These are phyloP conservation scores for Malachius bipustulatus DNA, from an alignment of 2,888 invertebrate species.

Conservation along the genomic window DNA sequence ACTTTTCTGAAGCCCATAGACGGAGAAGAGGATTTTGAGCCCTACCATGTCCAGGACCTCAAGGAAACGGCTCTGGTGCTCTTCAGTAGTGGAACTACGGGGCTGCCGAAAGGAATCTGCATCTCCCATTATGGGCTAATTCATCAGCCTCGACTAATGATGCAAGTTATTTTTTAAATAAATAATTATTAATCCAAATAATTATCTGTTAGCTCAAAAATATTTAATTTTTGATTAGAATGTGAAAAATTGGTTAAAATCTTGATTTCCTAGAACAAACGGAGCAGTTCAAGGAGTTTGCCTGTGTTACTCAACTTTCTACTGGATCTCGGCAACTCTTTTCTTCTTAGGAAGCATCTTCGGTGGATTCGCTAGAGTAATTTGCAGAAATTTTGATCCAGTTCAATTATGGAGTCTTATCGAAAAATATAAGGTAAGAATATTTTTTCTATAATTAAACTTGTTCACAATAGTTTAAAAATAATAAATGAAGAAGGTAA, in stretches of 20 bases:
- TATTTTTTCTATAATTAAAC: too few relatives aligned
- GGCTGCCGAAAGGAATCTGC: constrained; percentile 1
- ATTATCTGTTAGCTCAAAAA: too few relatives aligned
- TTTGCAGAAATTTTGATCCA: constrained; percentile 22
- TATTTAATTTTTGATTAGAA: too few relatives aligned
- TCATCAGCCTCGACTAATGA: too few relatives aligned
- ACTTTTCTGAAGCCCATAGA: background rate
- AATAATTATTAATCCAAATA: too few relatives aligned
- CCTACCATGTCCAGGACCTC: background rate
- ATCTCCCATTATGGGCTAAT: background rate
- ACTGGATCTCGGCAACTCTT: constrained; percentile 29
- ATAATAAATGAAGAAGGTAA: too few relatives aligned
- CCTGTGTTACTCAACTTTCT: constrained; percentile 25
- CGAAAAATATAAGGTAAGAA: constrained; percentile 28
- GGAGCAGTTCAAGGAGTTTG: background rate
- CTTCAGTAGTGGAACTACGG: constrained; percentile 1
- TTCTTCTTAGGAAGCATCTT: constrained; percentile 19
- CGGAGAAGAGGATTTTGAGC: constrained; percentile 1
- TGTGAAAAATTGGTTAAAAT: too few relatives aligned
- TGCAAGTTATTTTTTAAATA: too few relatives aligned
- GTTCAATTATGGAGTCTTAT: constrained; percentile 24
- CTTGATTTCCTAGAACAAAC: background rate
- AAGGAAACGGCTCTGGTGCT: background rate
- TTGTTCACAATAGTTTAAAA: too few relatives aligned
- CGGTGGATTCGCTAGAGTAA: constrained; percentile 24